Base-by-base conservation (phyloP, 2,888 invertebrate genomes). In the Diabrotica balteata region DNA sequence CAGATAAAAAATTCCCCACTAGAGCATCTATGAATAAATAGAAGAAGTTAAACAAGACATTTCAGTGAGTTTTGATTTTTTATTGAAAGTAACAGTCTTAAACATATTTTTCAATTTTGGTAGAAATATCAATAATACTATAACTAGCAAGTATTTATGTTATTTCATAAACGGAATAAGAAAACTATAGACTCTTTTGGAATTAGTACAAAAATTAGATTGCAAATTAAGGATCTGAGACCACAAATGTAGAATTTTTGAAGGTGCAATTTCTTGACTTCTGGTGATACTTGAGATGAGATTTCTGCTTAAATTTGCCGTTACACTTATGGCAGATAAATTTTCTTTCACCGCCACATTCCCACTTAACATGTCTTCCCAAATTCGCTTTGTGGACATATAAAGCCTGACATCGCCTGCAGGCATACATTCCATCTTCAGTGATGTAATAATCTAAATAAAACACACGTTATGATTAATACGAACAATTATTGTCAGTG, bases 271-370 rank as follows among this genome's bases (percentile, higher is more conserved):
- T 73, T 45, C 67, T 68, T 32, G 73, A 73, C n/a, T 58, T 66
- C 42, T 59, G 42, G 10, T 73, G 72, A 49, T 73, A 68, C 52
- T 67, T 52, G 44, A 77, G 60, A 63, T 77, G 76, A 22, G 72
- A 72, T 32, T 75, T 73, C 22, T 75, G 76, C 50, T 77, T 77
- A 65, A 77, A 77, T 47, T 69, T 73, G 51, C 73, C 70, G 42
- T 67, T 51, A 55, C 77, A 77, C n/a, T 67, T 70, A 2, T 17
- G 58, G 47, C 77, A 77, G 2, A 58, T 61, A 49, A 76, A 77
- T 50, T 72, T 74, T 42, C 74, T 66, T 52, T 76, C 75, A 2
- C 74, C 76, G 4, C 77, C 76, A 57, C 76, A 77, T 60, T 77
- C 77, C 67, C 75, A 76, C 47, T 66, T 71, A 7, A 75, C 32